Conservation (phyloP, 2,888 invertebrate genomes). For the Epirrhoe alternata region DNA sequence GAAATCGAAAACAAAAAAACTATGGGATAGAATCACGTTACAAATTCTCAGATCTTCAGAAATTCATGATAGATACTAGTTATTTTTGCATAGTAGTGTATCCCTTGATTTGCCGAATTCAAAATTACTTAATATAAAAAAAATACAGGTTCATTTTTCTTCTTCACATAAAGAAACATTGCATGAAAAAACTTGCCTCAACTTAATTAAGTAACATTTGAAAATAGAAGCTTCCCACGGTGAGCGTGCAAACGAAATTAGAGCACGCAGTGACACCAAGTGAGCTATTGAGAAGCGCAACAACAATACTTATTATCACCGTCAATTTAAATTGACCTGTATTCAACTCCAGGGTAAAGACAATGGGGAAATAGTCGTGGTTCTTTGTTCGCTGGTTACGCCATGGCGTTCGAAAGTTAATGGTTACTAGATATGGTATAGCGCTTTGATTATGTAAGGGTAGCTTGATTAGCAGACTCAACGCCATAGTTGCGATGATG, state of each 20-base stretch:
- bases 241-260: conserved; percentile 66
- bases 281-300: conserved; percentile 59
- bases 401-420: conserved; percentile 10
- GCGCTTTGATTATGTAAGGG: too few species aligned
- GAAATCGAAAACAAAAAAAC: too few species aligned
- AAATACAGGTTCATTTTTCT: conserved; percentile 6
- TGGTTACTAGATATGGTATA: conserved; percentile 1
- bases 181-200: conserved; percentile 44
- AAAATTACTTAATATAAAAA: too few species aligned
- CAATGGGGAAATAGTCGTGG: conserved; percentile 45
- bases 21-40: too few species aligned
- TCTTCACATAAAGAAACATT: conserved; percentile 5
- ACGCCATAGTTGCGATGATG: too few species aligned
- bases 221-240: conserved; percentile 73
- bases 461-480: too few species aligned
- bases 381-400: conserved; percentile 54
- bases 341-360: conserved; percentile 40
- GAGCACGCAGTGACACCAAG: conserved; percentile 75
- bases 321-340: conserved; percentile 58
- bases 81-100: not conserved
- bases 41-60: too few species aligned
- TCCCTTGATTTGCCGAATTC: not conserved
- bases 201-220: conserved; percentile 60
- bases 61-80: too few species aligned
- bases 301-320: conserved; percentile 58